phyloP scores from a whole-genome alignment of 2,113 vertebrate genomes.

The Chelonoidis abingdonii region DNA sequence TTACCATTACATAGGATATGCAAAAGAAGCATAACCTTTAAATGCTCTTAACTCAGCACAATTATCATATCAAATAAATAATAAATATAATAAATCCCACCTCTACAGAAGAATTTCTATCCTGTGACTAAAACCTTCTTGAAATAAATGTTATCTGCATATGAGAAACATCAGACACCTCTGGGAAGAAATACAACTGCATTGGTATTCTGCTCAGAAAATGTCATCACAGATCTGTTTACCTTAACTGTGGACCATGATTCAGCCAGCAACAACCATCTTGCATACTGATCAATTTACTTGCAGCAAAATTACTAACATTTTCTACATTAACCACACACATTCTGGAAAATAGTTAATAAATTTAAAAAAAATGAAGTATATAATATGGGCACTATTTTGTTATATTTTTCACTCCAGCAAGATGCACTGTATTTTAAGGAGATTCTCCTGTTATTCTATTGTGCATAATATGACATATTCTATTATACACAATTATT shows the following conservation, averaged over 20 bases:
- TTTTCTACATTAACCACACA: conserved; percentile 77
- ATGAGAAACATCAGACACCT: conserved; percentile 76
- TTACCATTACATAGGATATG: not conserved
- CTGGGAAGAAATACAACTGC: conserved; percentile 75
- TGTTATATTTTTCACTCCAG: not conserved
- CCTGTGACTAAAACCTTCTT: conserved; percentile 60
- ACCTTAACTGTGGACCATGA: conserved; percentile 85
- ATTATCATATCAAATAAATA: conserved; percentile 19
- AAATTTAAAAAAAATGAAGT: not conserved
- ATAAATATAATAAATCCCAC: conserved; percentile 67
- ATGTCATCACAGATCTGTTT: conserved; percentile 85
- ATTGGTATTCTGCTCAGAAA: conserved; percentile 87
- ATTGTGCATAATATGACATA: conserved; percentile 14
- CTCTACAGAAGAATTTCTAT: conserved; percentile 70
- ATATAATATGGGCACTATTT: not conserved
- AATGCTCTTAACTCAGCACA: conserved; percentile 9
- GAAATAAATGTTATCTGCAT: conserved; percentile 69
- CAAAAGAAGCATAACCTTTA: conserved; percentile 44
- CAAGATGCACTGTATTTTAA: not conserved
- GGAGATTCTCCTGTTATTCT: not conserved
- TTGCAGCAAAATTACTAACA: conserved; percentile 77
- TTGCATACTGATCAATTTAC: conserved; percentile 86
- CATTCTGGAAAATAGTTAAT: conserved; percentile 66
- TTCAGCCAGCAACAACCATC: conserved; percentile 81
- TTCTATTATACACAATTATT: not conserved